Evolutionary conservation across 1,140 invertebrate species (phyloP).

Genomic region (Brevipalpus yothersi): DNA sequence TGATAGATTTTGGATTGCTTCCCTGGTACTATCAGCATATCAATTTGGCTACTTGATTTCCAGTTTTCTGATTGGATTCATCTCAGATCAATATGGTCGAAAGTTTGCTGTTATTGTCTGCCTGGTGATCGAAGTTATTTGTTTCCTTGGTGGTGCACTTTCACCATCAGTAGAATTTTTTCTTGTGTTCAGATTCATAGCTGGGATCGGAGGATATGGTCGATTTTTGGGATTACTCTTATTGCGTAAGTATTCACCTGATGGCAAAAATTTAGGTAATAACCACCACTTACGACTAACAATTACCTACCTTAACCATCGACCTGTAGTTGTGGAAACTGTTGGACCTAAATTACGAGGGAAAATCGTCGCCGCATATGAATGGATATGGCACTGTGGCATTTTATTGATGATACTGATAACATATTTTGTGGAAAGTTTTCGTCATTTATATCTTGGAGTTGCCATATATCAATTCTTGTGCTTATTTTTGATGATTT

Average conservation of each 20-base stretch:
- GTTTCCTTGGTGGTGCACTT: not conserved
- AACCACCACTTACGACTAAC: not conserved
- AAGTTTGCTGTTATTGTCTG: not conserved
- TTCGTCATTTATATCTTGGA: slow-evolving; percentile 24
- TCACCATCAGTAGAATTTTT: not conserved
- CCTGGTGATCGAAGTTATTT: not conserved
- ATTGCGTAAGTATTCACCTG: not conserved
- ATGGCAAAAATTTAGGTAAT: not conserved
- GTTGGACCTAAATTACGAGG: slow-evolving; percentile 43
- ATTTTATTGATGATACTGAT: slow-evolving; percentile 37
- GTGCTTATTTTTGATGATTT: not conserved
- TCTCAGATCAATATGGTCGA: slow-evolving; percentile 41
- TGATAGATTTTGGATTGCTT: slow-evolving; percentile 32
- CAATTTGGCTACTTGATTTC: slow-evolving; percentile 58
- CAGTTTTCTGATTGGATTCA: slow-evolving; percentile 44
- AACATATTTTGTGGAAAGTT: slow-evolving; percentile 38
- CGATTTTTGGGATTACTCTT: slow-evolving; percentile 2
- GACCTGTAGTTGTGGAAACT: slow-evolving; percentile 44
- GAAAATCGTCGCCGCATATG: slow-evolving; percentile 43
- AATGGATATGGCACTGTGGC: slow-evolving; percentile 53
- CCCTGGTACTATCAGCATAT: slow-evolving; percentile 47
- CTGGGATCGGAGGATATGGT: slow-evolving; percentile 1
- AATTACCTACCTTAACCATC: not conserved
- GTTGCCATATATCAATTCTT: not conserved
- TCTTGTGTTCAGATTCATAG: not conserved